A percentile compares a stretch with the other conserved stretches of the same genome.
These are phyloP conservation scores for Stercorarius parasiticus DNA, from an alignment of 2,113 vertebrate species.

Conservation along the genomic window DNA sequence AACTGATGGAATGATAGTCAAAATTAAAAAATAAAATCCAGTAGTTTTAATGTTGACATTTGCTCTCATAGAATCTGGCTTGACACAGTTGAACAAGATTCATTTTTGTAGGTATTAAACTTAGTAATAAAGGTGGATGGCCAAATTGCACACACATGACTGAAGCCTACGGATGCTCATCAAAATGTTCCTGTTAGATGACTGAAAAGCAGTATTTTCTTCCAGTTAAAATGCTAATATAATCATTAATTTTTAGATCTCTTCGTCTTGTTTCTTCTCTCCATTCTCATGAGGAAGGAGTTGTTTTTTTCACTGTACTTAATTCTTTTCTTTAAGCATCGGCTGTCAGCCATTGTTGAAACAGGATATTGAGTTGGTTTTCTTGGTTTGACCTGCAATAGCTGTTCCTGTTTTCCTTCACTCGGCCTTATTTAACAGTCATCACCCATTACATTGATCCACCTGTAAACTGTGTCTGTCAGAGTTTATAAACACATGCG, in stretches of 20 bases:
- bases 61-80: background rate
- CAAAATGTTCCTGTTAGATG: background rate
- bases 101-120: background rate
- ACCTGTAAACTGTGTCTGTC: background rate
- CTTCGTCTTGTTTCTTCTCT: background rate
- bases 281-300: background rate
- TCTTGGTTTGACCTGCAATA: background rate
- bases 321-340: background rate
- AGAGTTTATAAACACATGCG: background rate
- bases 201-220: background rate
- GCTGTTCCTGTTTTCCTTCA: background rate
- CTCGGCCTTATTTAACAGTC: background rate
- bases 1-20: background rate
- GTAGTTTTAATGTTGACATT: background rate
- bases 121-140: background rate
- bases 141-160: background rate
- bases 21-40: background rate
- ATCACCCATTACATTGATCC: background rate
- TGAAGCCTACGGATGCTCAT: background rate
- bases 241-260: background rate
- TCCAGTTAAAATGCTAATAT: background rate
- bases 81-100: background rate
- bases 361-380: background rate
- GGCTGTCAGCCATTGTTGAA: background rate
- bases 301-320: background rate